Conservation (phyloP, 2,888 invertebrate genomes). For the Pollenia amentaria region DNA sequence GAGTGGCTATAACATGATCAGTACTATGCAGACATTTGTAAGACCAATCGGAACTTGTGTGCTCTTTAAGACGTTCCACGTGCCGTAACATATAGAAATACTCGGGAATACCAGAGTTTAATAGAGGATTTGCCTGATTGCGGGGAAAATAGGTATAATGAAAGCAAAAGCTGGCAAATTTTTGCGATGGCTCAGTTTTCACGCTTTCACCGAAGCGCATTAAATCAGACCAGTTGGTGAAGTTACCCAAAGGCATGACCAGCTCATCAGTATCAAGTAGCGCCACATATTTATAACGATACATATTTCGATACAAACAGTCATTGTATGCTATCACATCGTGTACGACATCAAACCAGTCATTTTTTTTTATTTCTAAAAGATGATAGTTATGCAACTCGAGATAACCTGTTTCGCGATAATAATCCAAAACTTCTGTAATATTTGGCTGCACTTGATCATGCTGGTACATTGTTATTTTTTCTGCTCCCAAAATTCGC, state of each 20-base stretch:
- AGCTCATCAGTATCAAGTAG: slow-evolving; percentile 96
- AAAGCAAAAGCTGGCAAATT: slow-evolving; percentile 89
- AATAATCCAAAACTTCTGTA: slow-evolving; percentile 89
- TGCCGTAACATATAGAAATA: slow-evolving; percentile 97
- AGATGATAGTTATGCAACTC: slow-evolving; percentile 93
- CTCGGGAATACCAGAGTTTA: slow-evolving; percentile 88
- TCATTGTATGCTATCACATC: slow-evolving; percentile 98
- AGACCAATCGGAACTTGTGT: slow-evolving; percentile 89
- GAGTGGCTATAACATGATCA: slow-evolving; percentile 92
- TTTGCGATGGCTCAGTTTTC: slow-evolving; percentile 86
- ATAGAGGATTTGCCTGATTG: slow-evolving; percentile 87
- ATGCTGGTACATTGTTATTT: slow-evolving; percentile 95
- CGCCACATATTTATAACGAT: slow-evolving; percentile 94
- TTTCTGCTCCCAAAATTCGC: slow-evolving; percentile 93
- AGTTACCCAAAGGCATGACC: slow-evolving; percentile 92
- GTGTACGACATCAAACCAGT: slow-evolving; percentile 95
- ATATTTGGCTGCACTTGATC: slow-evolving; percentile 94
- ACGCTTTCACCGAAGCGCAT: slow-evolving; percentile 88
- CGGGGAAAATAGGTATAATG: slow-evolving; percentile 96
- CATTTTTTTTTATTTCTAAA: slow-evolving; percentile 92
- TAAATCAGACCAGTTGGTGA: slow-evolving; percentile 89
- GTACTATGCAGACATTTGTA: slow-evolving; percentile 97
- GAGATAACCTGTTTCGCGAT: slow-evolving; percentile 87
- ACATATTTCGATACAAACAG: slow-evolving; percentile 96
- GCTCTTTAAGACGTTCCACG: slow-evolving; percentile 88